phyloP scores from a whole-genome alignment of 2,797 vertebrate species.

The Notoglanidium macrostoma region DNA sequence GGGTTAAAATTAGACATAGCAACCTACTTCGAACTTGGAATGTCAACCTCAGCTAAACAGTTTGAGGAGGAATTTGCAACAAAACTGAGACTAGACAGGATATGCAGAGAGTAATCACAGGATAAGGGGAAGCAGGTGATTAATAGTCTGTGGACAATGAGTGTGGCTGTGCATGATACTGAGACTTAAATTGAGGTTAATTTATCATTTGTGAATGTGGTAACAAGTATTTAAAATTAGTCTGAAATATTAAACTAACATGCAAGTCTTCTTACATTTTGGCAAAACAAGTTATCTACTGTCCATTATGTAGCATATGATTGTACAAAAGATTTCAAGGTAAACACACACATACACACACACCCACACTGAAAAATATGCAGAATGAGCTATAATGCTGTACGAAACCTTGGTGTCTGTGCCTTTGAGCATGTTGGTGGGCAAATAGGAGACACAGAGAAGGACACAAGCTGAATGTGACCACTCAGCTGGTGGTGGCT shows the following conservation, averaged over 20 bases:
- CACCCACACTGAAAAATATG: neutral
- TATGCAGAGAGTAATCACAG: constrained; percentile 11
- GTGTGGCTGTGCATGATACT: neutral
- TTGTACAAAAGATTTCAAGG: constrained; percentile 13
- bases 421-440: constrained; percentile 27
- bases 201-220: constrained; percentile 29
- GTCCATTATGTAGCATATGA: neutral
- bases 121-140: constrained; percentile 11
- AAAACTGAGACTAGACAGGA: neutral
- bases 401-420: constrained; percentile 15
- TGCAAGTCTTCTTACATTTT: neutral
- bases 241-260: neutral
- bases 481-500: constrained; percentile 52
- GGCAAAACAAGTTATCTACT: neutral
- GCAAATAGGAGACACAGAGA: constrained; percentile 33
- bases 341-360: neutral
- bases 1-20: neutral
- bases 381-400: constrained; percentile 13
- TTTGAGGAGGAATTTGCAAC: neutral
- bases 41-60: constrained; percentile 1
- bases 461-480: constrained; percentile 47
- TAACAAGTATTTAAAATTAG: neutral
- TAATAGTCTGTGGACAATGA: constrained; percentile 20
- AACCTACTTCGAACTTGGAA: neutral
- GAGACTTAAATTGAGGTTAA: neutral